A percentile compares a stretch with the other conserved stretches of the same genome.
Evolutionary conservation across 2,113 vertebrate species (phyloP).

Genomic region (Lepisosteus oculatus): DNA sequence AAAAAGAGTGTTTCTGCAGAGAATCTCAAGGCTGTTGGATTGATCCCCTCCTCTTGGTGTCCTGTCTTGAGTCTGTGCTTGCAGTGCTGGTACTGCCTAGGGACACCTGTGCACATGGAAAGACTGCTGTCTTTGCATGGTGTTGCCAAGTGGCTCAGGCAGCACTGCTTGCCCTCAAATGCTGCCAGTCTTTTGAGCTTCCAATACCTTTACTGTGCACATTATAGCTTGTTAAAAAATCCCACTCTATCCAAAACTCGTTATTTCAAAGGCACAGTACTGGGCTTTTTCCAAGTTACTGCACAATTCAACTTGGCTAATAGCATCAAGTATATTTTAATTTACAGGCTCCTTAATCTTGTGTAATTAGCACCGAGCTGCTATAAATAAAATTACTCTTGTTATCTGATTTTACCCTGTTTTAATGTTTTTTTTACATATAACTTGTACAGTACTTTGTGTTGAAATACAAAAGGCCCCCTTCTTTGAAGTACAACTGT

Average conservation of each 20-base stretch:
- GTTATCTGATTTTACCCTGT: background rate
- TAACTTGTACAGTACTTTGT: background rate
- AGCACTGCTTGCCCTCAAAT: slow-evolving; percentile 15
- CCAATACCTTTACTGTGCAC: slow-evolving; percentile 10
- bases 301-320: slow-evolving; percentile 4
- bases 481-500: no score
- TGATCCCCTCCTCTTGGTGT: slow-evolving; percentile 26
- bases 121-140: slow-evolving; percentile 22
- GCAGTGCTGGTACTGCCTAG: slow-evolving; percentile 21
- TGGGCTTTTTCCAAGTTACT: background rate
- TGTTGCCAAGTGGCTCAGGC: slow-evolving; percentile 32
- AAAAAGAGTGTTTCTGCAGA: no score
- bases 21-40: slow-evolving; percentile 31
- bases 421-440: no score
- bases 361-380: background rate
- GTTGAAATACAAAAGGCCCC: no score
- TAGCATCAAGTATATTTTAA: slow-evolving; percentile 2
- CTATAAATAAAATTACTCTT: background rate
- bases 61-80: slow-evolving; percentile 29
- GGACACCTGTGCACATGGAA: slow-evolving; percentile 37
- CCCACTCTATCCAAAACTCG: background rate
- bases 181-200: slow-evolving; percentile 22
- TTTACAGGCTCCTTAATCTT: background rate
- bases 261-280: background rate
- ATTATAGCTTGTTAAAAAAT: background rate